Evolutionary conservation across 2,888 invertebrate species (phyloP).

Genomic region (Calliphora vomitoria): DNA sequence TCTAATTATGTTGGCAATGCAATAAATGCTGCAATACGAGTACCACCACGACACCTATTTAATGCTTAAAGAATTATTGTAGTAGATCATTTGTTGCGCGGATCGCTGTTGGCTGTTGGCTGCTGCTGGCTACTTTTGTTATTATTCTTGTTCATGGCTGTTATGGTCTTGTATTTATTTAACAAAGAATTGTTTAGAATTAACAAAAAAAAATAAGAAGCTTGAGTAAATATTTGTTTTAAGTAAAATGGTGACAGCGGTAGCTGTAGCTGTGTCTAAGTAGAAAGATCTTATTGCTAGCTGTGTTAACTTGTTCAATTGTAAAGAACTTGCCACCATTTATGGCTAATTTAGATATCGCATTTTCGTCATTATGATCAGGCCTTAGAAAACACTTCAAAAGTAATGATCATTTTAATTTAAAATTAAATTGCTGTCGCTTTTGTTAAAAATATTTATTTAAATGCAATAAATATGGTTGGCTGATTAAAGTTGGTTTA

Average conservation of each 20-base stretch:
- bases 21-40: slow-evolving; percentile 56
- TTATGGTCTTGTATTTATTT: slow-evolving; percentile 41
- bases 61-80: slow-evolving; percentile 57
- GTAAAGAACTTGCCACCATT: slow-evolving; percentile 61
- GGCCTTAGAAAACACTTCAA: background rate
- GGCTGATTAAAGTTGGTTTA: slow-evolving; percentile 28
- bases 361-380: slow-evolving; percentile 40
- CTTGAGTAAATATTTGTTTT: background rate
- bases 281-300: slow-evolving; percentile 50
- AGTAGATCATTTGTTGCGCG: slow-evolving; percentile 41
- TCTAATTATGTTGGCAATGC: slow-evolving; percentile 73
- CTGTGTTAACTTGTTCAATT: slow-evolving; percentile 23
- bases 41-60: slow-evolving; percentile 64
- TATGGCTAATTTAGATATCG: slow-evolving; percentile 73
- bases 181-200: slow-evolving; percentile 6
- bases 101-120: background rate
- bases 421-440: background rate
- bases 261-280: background rate
- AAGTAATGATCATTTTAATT: slow-evolving; percentile 43
- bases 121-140: slow-evolving; percentile 14
- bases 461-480: slow-evolving; percentile 1
- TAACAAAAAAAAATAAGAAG: background rate
- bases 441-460: background rate
- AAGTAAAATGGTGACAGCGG: slow-evolving; percentile 54
- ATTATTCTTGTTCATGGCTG: slow-evolving; percentile 34